Evolutionary conservation across 2,113 vertebrate genomes (phyloP).

Genomic region (Catagonus wagneri): DNA sequence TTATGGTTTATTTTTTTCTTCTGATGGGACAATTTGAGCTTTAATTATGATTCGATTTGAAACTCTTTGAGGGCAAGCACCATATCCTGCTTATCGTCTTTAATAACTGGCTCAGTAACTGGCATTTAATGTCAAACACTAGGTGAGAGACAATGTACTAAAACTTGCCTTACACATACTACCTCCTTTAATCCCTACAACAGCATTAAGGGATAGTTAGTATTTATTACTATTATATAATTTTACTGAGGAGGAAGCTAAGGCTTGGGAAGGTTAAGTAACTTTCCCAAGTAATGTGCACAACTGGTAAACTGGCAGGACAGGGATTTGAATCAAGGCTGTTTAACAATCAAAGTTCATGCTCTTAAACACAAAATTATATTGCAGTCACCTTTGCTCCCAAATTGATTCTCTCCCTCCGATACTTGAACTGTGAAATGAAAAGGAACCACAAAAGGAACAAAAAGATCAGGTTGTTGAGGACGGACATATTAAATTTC

Average conservation of each 20-base stretch:
- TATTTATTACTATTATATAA: not conserved
- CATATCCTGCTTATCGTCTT: not conserved
- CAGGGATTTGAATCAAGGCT: not conserved
- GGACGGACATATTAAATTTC: not conserved
- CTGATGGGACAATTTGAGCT: not conserved
- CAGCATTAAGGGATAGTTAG: not conserved
- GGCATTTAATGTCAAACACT: not conserved
- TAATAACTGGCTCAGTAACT: not conserved
- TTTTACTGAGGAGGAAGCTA: slow-evolving; percentile 42
- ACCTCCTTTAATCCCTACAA: not conserved
- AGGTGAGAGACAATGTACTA: not conserved
- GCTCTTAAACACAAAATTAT: not conserved
- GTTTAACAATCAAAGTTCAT: not conserved
- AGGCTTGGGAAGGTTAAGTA: not conserved
- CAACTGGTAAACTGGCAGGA: not conserved
- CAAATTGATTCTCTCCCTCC: not conserved
- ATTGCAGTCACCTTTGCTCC: not conserved
- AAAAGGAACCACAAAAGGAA: not conserved
- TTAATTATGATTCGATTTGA: not conserved
- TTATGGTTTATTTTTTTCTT: not conserved
- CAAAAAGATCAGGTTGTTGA: not conserved
- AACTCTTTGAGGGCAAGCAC: not conserved
- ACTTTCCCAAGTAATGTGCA: not conserved
- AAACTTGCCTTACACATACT: not conserved
- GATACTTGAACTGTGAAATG: not conserved